Conservation (phyloP, 2,797 vertebrate species). For the Coreius guichenoti region DNA sequence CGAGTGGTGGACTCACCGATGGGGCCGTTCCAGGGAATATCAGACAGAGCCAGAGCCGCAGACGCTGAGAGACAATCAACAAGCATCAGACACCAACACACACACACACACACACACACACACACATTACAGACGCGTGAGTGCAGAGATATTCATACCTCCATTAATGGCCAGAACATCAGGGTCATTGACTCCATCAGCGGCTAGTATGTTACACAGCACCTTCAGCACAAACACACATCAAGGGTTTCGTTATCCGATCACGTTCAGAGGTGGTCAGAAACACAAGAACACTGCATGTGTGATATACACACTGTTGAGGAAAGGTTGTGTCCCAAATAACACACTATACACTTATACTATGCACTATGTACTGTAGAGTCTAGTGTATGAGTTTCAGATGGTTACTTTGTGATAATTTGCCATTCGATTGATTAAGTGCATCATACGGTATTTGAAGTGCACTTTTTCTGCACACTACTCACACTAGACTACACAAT, state of each 20-base stretch:
- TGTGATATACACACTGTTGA: no score
- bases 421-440: no score
- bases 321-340: no score
- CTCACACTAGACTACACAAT: no score
- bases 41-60: slow-evolving; percentile 91
- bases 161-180: slow-evolving; percentile 96
- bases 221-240: slow-evolving; percentile 70
- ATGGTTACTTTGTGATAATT: not conserved
- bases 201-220: slow-evolving; percentile 95
- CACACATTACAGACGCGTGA: not conserved
- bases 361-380: not conserved
- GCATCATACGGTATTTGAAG: no score
- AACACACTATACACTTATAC: not conserved
- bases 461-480: no score
- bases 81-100: not conserved
- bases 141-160: slow-evolving; percentile 76
- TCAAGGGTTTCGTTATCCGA: no score
- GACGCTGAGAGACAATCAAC: slow-evolving; percentile 82
- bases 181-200: slow-evolving; percentile 93
- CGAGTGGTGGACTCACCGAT: slow-evolving; percentile 80
- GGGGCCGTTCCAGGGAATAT: slow-evolving; percentile 97
- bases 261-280: not conserved
- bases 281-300: not conserved
- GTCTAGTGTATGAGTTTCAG: not conserved
- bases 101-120: not conserved